Evolutionary conservation across 2,797 vertebrate species (phyloP).

Genomic region (Knipowitschia caucasica): DNA sequence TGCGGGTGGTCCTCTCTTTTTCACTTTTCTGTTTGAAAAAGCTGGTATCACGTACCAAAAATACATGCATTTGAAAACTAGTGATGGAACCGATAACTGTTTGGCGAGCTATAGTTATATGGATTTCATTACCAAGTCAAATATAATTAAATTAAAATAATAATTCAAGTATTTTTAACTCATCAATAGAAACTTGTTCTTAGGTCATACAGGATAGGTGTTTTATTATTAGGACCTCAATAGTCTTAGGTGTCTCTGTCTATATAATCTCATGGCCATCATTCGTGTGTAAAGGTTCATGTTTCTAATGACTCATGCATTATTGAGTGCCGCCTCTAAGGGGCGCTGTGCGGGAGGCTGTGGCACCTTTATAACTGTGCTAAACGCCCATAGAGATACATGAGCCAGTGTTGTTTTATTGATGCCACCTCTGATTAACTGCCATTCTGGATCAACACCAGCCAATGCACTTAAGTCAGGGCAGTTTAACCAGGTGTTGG

Average conservation of each 20-base stretch:
- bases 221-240: constrained; percentile 58
- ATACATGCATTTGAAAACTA: too few relatives aligned
- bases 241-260: constrained; percentile 66
- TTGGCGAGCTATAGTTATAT: too few relatives aligned
- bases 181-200: too few relatives aligned
- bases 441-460: constrained; percentile 68
- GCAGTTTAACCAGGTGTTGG: constrained; percentile 35
- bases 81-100: too few relatives aligned
- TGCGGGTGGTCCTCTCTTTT: too few relatives aligned
- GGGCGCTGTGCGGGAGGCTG: constrained; percentile 51
- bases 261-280: constrained; percentile 55
- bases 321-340: constrained; percentile 70
- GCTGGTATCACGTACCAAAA: too few relatives aligned
- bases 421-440: constrained; percentile 71
- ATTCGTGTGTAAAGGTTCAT: constrained; percentile 51
- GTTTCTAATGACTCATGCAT: constrained; percentile 80
- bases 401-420: constrained; percentile 65
- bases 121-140: too few relatives aligned
- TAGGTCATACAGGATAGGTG: too few relatives aligned
- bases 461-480: constrained; percentile 51
- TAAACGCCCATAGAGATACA: constrained; percentile 71
- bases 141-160: too few relatives aligned
- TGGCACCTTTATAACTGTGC: constrained; percentile 46
- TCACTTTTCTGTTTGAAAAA: too few relatives aligned
- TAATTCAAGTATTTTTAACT: too few relatives aligned